These are phyloP conservation scores for Biston betularia DNA, from an alignment of 2,888 invertebrate genomes.

Conservation along the genomic window DNA sequence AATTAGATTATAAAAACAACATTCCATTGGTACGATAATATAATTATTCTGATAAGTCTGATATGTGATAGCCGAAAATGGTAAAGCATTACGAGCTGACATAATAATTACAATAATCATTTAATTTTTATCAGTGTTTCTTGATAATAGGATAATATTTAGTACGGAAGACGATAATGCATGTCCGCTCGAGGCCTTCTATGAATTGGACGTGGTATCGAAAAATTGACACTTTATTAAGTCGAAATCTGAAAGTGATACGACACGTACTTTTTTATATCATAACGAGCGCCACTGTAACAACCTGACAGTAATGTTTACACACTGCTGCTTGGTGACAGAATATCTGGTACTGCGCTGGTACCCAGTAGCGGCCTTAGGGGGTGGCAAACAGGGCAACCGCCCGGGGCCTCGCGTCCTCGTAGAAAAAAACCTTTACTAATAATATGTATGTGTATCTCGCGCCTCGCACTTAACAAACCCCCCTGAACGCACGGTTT, in stretches of 20 bases:
- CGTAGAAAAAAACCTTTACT: too few relatives aligned
- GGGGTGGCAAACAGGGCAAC: too few relatives aligned
- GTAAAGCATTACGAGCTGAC: conserved; percentile 18
- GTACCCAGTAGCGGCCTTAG: too few relatives aligned
- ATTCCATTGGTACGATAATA: conserved; percentile 29
- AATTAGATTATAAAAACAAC: conserved; percentile 23
- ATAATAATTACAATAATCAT: conserved; percentile 30
- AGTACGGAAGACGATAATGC: conserved; percentile 50
- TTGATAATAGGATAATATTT: conserved; percentile 31
- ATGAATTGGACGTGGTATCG: conserved; percentile 50
- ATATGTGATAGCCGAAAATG: conserved; percentile 26
- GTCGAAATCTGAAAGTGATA: conserved; percentile 46
- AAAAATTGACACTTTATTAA: conserved; percentile 41
- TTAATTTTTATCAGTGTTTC: conserved; percentile 30
- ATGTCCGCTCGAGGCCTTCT: conserved; percentile 47
- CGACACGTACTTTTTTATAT: conserved; percentile 49
- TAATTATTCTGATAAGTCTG: conserved; percentile 18
- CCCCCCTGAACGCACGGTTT: too few relatives aligned
- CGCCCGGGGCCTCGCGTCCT: too few relatives aligned
- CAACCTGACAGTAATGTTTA: not conserved
- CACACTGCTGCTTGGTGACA: too few relatives aligned
- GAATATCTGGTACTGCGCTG: too few relatives aligned
- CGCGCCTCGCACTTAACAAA: too few relatives aligned
- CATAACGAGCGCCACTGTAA: not conserved
- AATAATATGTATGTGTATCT: too few relatives aligned